phyloP scores from a whole-genome alignment of 2,888 invertebrate genomes.

The Cantharis lateralis region DNA sequence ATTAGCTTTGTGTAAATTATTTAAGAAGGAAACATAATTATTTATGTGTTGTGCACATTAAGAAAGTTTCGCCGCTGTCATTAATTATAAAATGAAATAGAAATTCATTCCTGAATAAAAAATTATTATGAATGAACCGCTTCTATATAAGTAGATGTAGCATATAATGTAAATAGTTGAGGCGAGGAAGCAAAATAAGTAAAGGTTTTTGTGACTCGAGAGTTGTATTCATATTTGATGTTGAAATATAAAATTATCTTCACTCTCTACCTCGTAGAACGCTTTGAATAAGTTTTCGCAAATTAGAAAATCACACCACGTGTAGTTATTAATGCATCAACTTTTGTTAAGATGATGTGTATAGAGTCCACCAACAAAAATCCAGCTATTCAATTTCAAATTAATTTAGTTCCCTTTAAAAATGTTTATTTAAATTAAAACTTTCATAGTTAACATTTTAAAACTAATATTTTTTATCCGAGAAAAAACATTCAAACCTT shows the following conservation, averaged over 20 bases:
- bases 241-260: not conserved
- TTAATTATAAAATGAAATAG: not conserved
- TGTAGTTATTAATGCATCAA: not conserved
- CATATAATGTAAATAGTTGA: not conserved
- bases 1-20: not conserved
- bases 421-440: not conserved
- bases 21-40: not conserved
- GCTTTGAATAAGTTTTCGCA: not conserved
- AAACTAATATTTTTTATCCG: too few species aligned
- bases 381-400: not conserved
- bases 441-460: not conserved
- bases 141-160: not conserved
- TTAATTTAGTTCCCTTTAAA: not conserved
- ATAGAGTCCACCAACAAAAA: not conserved
- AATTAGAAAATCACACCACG: not conserved
- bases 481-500: too few species aligned
- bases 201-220: not conserved
- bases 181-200: not conserved
- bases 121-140: not conserved
- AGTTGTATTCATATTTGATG: not conserved
- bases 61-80: not conserved
- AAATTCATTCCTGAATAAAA: not conserved
- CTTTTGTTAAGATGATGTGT: not conserved
- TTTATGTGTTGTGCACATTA: not conserved
- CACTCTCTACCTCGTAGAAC: not conserved